These are phyloP conservation scores for Meloe dianella DNA, from an alignment of 2,888 invertebrate species.

Conservation along the genomic window DNA sequence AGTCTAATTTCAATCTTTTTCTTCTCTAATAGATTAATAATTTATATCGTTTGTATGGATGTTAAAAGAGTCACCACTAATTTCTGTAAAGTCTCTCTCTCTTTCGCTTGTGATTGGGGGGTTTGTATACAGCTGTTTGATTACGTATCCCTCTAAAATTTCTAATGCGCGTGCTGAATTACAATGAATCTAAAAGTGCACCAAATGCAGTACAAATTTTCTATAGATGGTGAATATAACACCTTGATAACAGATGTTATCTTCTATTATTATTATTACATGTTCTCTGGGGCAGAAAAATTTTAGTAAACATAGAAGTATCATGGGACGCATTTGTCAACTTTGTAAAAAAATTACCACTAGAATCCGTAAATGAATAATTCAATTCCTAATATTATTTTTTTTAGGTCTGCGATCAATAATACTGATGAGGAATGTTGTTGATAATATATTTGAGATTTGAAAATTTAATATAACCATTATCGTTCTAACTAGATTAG, in stretches of 20 bases:
- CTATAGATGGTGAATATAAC: neutral
- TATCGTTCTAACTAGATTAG: neutral
- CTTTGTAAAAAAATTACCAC: too few species aligned
- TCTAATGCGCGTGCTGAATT: neutral
- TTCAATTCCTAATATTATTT: too few species aligned
- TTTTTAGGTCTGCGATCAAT: too few species aligned
- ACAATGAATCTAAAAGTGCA: neutral
- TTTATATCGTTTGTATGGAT: neutral
- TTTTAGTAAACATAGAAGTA: neutral
- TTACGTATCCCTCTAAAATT: neutral
- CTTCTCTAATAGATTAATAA: too few species aligned
- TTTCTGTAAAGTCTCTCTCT: neutral
- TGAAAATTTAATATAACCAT: neutral
- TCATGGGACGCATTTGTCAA: neutral
- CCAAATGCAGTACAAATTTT: slow-evolving; percentile 7
- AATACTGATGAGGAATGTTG: neutral
- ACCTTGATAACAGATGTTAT: slow-evolving; percentile 9
- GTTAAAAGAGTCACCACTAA: neutral
- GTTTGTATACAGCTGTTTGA: slow-evolving; percentile 7
- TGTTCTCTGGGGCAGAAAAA: neutral
- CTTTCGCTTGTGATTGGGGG: neutral
- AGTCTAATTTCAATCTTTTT: too few species aligned
- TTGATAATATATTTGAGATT: neutral
- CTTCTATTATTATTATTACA: neutral
- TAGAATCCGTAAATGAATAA: too few species aligned